These are phyloP conservation scores for Caretta caretta DNA, from an alignment of 2,113 vertebrate species.

Conservation along the genomic window DNA sequence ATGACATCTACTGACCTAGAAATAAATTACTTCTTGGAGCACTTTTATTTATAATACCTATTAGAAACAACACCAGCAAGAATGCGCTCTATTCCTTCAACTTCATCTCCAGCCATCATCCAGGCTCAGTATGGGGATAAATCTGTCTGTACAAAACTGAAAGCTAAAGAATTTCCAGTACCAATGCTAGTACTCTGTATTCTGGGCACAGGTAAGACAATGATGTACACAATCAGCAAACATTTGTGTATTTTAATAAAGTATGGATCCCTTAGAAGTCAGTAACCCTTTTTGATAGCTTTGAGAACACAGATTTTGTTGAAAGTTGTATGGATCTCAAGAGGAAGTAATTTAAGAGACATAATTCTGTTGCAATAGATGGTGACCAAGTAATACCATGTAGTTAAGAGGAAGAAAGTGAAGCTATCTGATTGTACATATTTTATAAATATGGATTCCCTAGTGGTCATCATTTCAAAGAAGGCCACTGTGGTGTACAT, in stretches of 20 bases:
- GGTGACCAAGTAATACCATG: not conserved
- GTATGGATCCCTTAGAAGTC: not conserved
- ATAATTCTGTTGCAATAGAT: not conserved
- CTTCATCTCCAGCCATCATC: not conserved
- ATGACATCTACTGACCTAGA: not conserved
- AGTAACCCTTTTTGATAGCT: not conserved
- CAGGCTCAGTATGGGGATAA: accelerated
- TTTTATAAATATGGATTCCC: not conserved
- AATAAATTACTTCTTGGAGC: not conserved
- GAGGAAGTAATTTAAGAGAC: not conserved
- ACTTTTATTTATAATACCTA: not conserved
- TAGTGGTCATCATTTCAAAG: not conserved
- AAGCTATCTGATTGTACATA: not conserved
- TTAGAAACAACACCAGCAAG: not conserved
- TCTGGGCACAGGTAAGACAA: not conserved
- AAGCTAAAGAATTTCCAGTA: no score
- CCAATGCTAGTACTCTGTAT: accelerated
- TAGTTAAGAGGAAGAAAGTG: not conserved
- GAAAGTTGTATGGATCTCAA: not conserved
- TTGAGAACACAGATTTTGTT: not conserved
- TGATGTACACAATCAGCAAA: not conserved
- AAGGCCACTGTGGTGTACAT: not conserved
- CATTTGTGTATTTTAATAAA: not conserved
- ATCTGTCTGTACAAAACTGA: not conserved
- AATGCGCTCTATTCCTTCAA: not conserved